These are phyloP conservation scores for Mustela lutreola DNA, from an alignment of 2,113 vertebrate genomes.

Conservation along the genomic window DNA sequence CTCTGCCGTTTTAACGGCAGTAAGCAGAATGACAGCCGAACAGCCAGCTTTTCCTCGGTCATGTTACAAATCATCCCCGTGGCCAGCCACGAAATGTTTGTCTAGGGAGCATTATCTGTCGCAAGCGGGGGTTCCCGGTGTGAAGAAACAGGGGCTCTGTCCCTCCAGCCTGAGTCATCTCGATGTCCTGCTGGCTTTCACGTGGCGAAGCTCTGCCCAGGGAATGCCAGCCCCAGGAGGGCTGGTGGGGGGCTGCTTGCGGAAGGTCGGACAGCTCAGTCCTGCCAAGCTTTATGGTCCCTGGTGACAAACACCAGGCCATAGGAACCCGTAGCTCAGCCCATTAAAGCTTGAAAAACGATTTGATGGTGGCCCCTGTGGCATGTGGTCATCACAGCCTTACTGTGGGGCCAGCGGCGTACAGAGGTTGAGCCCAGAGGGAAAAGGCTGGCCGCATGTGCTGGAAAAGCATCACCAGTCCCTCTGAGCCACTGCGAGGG, in stretches of 20 bases:
- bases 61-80: neutral
- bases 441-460: neutral
- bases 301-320: neutral
- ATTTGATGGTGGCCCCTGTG: neutral
- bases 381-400: neutral
- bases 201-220: neutral
- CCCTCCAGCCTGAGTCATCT: neutral
- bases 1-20: constrained; percentile 6
- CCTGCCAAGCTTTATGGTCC: neutral
- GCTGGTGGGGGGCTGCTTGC: neutral
- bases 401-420: neutral
- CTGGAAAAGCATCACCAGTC: neutral
- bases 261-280: neutral
- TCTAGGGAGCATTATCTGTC: neutral
- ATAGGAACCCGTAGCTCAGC: neutral
- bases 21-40: neutral
- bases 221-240: neutral
- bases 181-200: neutral
- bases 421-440: neutral
- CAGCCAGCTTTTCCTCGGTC: neutral
- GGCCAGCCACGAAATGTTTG: neutral
- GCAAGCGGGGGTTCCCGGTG: neutral
- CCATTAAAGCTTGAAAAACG: neutral
- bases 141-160: neutral
- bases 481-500: neutral